Evolutionary conservation across 2,797 vertebrate species (phyloP), one percentile per base, ranked within the genome.

Genomic region (Furcifer pardalis): DNA sequence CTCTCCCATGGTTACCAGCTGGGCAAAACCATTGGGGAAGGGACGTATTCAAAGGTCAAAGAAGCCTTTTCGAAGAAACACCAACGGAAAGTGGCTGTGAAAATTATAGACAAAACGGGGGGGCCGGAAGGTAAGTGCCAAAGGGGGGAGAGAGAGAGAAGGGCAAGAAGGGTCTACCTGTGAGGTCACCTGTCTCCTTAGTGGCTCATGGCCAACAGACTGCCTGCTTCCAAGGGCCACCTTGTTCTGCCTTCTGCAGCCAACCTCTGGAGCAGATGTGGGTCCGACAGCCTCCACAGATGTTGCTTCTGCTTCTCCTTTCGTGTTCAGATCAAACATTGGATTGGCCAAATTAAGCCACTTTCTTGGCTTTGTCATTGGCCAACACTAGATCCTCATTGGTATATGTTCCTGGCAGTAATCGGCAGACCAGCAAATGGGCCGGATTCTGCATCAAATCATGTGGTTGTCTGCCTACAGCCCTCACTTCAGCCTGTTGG

Each of bases 31-130:
- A 93, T 96, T 77, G 95, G 95, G 84, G 93, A 95, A 94, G 96
- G 95, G 77, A 94, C 89, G 23, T 96, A 96, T 89, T 96, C 95
- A 84, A 96, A 95, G 90, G 95, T 96, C 87, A 96, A 95, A 89
- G 95, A 96, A 83, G 96, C 95, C 71, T 95, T 95, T 88, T 95
- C 95, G 77, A 94, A 91, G 75, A 95, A 94, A 89, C 94, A 95
- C 81, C 89, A 91, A 90, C 91, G 90, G 85, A 96, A 94, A 91
- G 95, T 96, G 86, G 96, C 95, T 60, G 93, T 96, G 92, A 96
- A 96, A 93, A 95, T 96, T 91, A 96, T 96, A 79, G 93, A 96
- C 88, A 96, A 94, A 90, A 91, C 84, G 77, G 83, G 91, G 91
- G 90, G 89, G 76, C 94, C 95, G 71, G 90, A 95, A 94, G 96